These are phyloP conservation scores for Notarius lentiginosus DNA, from an alignment of 2,113 vertebrate species.

Conservation along the genomic window DNA sequence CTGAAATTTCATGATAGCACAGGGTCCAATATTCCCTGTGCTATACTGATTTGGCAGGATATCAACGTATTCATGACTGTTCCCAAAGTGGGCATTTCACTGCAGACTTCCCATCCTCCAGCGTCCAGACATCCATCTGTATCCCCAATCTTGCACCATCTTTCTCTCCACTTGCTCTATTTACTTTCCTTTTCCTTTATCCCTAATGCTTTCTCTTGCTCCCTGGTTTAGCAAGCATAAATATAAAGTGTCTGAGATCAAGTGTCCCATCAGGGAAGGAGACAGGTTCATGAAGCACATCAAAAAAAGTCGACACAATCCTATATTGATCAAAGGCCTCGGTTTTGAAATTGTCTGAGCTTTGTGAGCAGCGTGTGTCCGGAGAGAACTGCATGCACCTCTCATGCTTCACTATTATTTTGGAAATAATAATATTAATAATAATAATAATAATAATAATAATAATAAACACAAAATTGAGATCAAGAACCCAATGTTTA, in stretches of 20 bases:
- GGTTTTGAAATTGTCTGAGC: conserved; percentile 51
- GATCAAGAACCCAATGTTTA: conserved; percentile 25
- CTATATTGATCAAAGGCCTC: conserved; percentile 53
- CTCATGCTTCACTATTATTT: conserved; percentile 32
- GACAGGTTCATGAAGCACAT: conserved; percentile 50
- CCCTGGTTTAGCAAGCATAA: conserved; percentile 52
- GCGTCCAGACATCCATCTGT: conserved; percentile 69
- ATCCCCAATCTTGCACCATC: conserved; percentile 58
- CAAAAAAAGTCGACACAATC: conserved; percentile 54
- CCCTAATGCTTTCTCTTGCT: conserved; percentile 72
- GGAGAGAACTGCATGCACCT: conserved; percentile 33
- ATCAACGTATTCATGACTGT: conserved; percentile 95
- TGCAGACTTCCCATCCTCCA: conserved; percentile 86
- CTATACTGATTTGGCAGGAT: conserved; percentile 96
- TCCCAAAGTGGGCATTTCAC: conserved; percentile 87
- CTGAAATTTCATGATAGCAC: conserved; percentile 76
- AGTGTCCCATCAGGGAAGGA: conserved; percentile 53
- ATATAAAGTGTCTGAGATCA: conserved; percentile 41
- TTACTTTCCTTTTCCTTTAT: conserved; percentile 79
- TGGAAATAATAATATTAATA: not conserved
- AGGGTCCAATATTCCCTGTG: conserved; percentile 84
- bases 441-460: too few species aligned
- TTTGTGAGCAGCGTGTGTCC: conserved; percentile 44
- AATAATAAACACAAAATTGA: not conserved
- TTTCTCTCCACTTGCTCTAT: conserved; percentile 73